A percentile compares a stretch with the other conserved stretches of the same genome.
Evolutionary conservation across 2,113 vertebrate genomes (phyloP).

Genomic region (Plecturocebus donacophilus): DNA sequence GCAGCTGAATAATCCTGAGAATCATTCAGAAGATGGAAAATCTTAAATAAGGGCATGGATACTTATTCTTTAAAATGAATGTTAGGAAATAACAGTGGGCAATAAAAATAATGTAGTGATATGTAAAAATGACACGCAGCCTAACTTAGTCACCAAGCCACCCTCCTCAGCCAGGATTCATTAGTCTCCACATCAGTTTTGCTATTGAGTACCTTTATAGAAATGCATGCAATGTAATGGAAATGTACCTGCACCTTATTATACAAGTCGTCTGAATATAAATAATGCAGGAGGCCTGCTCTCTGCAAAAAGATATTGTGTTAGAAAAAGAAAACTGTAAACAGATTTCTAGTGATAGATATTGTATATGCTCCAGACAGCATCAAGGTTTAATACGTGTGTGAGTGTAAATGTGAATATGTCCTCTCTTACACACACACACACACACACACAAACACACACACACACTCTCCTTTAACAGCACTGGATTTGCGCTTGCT

Average conservation of each 20-base stretch:
- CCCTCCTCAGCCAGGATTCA: background rate
- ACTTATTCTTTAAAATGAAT: conserved; percentile 31
- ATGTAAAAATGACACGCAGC: background rate
- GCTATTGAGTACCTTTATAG: conserved; percentile 40
- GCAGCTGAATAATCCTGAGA: conserved; percentile 50
- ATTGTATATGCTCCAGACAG: conserved; percentile 38
- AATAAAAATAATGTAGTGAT: conserved; percentile 51
- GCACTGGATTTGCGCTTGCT: background rate
- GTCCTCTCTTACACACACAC: background rate
- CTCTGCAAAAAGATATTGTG: conserved; percentile 48
- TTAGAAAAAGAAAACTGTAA: conserved; percentile 67
- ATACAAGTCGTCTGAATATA: conserved; percentile 68
- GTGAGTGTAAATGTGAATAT: background rate
- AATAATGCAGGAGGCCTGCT: conserved; percentile 70
- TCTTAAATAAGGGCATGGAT: conserved; percentile 32
- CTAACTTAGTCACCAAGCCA: background rate
- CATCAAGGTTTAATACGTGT: conserved; percentile 10
- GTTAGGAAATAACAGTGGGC: conserved; percentile 55
- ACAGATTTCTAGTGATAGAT: conserved; percentile 49
- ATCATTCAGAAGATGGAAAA: conserved; percentile 55
- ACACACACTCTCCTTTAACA: background rate
- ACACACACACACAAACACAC: background rate
- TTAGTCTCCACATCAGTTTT: conserved; percentile 41
- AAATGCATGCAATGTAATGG: conserved; percentile 57
- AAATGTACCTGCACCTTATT: conserved; percentile 64